Percentiles rank a stretch among this genome's conserved stretches.
Conservation (phyloP, 2,888 invertebrate species). For the Drosophila rubida region DNA sequence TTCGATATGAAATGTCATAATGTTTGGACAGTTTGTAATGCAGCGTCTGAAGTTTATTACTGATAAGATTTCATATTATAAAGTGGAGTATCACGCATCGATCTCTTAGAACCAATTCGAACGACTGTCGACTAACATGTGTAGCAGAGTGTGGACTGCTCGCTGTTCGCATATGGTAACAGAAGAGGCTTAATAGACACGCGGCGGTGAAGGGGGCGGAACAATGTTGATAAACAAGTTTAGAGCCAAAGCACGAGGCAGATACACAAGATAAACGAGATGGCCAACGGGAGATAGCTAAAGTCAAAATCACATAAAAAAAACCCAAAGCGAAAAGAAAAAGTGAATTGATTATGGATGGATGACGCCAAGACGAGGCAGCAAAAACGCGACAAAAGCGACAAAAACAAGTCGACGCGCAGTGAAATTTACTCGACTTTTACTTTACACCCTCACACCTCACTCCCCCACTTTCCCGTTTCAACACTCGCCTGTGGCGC, state of each 20-base stretch:
- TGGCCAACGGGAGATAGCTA: constrained; percentile 34
- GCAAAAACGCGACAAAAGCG: constrained; percentile 20
- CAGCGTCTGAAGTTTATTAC: too few relatives aligned
- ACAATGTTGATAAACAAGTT: constrained; percentile 63
- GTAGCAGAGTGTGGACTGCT: constrained; percentile 23
- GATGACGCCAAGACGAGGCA: constrained; percentile 13
- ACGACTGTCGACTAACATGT: constrained; percentile 7
- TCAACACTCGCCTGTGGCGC: constrained; percentile 6
- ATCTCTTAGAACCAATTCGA: neutral
- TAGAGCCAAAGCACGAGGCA: constrained; percentile 29
- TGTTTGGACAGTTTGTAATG: too few relatives aligned
- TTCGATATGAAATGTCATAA: too few relatives aligned
- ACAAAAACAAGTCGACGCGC: constrained; percentile 26
- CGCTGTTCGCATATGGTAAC: neutral
- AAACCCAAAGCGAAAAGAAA: constrained; percentile 14
- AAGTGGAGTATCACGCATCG: too few relatives aligned
- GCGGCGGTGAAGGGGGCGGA: neutral
- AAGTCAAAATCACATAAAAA: constrained; percentile 10
- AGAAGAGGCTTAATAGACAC: neutral
- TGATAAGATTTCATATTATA: too few relatives aligned
- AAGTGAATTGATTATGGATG: constrained; percentile 52
- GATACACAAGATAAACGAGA: constrained; percentile 51
- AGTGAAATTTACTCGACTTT: constrained; percentile 53
- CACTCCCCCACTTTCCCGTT: too few relatives aligned
- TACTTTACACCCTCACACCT: constrained; percentile 28